These are phyloP conservation scores for Amphipyra berbera DNA, from an alignment of 2,888 invertebrate genomes.

Conservation along the genomic window DNA sequence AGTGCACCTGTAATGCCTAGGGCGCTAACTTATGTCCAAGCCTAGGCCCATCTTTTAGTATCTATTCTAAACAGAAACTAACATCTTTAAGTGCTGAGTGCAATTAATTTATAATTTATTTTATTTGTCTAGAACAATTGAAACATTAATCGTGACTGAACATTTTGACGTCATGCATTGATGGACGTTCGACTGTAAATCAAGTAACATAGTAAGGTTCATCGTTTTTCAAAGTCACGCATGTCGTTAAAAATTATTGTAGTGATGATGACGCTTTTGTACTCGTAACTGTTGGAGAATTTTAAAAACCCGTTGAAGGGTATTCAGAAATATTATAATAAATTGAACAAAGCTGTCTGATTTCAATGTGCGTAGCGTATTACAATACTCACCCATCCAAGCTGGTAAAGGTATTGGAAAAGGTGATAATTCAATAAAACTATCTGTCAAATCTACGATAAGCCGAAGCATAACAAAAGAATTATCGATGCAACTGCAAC, in stretches of 20 bases:
- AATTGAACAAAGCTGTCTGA: slow-evolving; percentile 27
- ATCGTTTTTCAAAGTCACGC: slow-evolving; percentile 4
- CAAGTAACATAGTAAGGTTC: not conserved
- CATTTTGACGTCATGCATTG: slow-evolving; percentile 10
- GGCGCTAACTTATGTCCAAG: too few species aligned
- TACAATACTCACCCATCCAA: too few species aligned
- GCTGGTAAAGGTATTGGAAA: not conserved
- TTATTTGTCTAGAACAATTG: slow-evolving; percentile 1
- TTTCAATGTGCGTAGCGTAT: not conserved
- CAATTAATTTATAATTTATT: slow-evolving; percentile 1
- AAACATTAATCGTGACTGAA: slow-evolving; percentile 7
- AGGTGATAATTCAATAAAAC: not conserved
- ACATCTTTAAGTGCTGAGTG: not conserved
- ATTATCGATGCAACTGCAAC: slow-evolving; percentile 1
- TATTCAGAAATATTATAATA: slow-evolving; percentile 1
- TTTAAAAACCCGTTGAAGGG: not conserved
- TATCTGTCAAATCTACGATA: not conserved
- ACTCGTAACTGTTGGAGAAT: not conserved
- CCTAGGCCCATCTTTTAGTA: too few species aligned
- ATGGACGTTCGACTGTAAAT: slow-evolving; percentile 8
- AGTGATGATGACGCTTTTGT: slow-evolving; percentile 12
- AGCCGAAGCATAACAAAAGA: slow-evolving; percentile 1
- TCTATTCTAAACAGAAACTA: not conserved
- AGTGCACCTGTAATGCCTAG: not conserved
- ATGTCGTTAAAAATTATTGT: slow-evolving; percentile 7